These are phyloP conservation scores for Nemapogon koenigi DNA, from an alignment of 2,888 invertebrate genomes.

Conservation along the genomic window DNA sequence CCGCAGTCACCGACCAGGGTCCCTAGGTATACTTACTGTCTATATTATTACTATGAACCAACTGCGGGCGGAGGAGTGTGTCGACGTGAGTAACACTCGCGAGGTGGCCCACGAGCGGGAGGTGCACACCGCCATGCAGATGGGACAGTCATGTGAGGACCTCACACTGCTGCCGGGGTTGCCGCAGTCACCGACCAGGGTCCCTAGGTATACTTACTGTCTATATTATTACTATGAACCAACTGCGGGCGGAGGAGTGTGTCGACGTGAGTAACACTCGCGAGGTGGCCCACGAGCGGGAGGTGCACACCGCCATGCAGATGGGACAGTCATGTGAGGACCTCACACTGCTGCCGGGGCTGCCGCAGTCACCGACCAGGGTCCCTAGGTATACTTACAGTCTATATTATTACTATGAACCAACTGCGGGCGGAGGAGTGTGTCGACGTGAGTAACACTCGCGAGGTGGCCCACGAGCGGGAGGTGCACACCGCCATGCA, in stretches of 20 bases:
- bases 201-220: too few relatives aligned
- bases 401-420: too few relatives aligned
- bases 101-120: constrained; percentile 93
- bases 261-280: constrained; percentile 81
- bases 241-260: constrained; percentile 88
- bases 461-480: constrained; percentile 91
- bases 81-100: constrained; percentile 79
- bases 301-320: constrained; percentile 89
- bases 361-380: constrained; percentile 62
- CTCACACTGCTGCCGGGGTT: constrained; percentile 75
- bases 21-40: too few relatives aligned
- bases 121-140: constrained; percentile 89
- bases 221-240: too few relatives aligned
- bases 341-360: constrained; percentile 75
- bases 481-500: constrained; percentile 91
- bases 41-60: too few relatives aligned
- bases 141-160: constrained; percentile 95
- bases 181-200: constrained; percentile 62
- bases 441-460: constrained; percentile 78
- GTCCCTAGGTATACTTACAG: too few relatives aligned
- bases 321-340: constrained; percentile 96
- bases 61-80: constrained; percentile 86
- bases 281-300: constrained; percentile 91
- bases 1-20: constrained; percentile 64
- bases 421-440: constrained; percentile 90